Percentiles rank a stretch among this genome's conserved stretches.
Evolutionary conservation across 2,797 vertebrate species (phyloP).

Genomic region (Galagoides demidoff): DNA sequence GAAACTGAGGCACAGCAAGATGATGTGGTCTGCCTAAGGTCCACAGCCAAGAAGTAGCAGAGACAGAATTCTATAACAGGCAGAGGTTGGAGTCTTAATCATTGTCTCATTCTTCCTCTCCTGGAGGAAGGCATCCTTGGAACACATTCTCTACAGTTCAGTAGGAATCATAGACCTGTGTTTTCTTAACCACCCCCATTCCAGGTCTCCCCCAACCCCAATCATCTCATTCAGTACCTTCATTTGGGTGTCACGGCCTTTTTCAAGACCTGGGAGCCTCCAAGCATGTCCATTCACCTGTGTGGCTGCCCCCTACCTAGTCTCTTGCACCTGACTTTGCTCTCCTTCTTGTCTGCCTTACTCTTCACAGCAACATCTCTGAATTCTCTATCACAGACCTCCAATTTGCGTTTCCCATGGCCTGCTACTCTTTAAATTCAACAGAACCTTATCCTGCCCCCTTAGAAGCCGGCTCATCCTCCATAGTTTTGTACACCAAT

Average conservation of each 20-base stretch:
- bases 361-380: background rate
- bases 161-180: background rate
- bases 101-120: background rate
- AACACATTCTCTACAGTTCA: background rate
- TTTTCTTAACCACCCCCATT: background rate
- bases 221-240: background rate
- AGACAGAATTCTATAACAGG: background rate
- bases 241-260: background rate
- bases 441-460: background rate
- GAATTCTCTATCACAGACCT: background rate
- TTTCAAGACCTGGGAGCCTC: background rate
- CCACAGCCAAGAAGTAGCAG: background rate
- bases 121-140: background rate
- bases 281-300: background rate
- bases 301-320: background rate
- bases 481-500: background rate
- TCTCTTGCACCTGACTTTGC: background rate
- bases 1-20: background rate
- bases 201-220: background rate
- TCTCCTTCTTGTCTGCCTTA: background rate
- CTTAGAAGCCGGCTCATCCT: background rate
- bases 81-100: background rate
- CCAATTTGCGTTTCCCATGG: background rate
- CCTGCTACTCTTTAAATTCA: background rate
- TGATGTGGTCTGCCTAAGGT: background rate